Evolutionary conservation across 2,797 vertebrate species (phyloP), one percentile per base, ranked within the genome.

Genomic region (Rhyacichthys aspro): DNA sequence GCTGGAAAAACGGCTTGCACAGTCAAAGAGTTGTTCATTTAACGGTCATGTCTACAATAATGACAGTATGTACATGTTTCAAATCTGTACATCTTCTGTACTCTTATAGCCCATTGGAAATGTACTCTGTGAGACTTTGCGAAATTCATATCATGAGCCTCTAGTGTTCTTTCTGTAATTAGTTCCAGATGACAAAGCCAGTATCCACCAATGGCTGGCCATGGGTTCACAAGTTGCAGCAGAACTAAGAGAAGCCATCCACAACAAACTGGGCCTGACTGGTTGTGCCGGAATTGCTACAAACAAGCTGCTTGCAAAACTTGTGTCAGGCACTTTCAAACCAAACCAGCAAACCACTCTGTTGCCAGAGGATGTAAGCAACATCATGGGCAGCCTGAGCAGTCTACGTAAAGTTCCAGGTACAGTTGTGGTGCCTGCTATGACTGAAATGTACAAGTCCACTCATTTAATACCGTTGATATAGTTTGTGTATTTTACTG

Each of bases 271-370:
- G 71, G 93, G 94, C 14, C 91, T 98, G 61, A 98, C 95, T 0
- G 91, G 93, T 59, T 96, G 94, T 9, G 94, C 95, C 7, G 96
- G 96, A 28, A 79, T 96, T 0, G 93, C 96, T 42, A 81, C 85
- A 1, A 98, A 89, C 71, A 98, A 98, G 67, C 74, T 96, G 0
- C 69, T 97, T 57, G 90, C 96, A 57, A 98, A 98, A 82, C 87
- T 98, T 64, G 94, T 95, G 43, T 94, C 93, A 0, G 94, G 95
- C 3, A 72, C 87, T 39, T 95, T 94, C 70, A 98, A 97, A 81
- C 96, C 96, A 46, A 96, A 97, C 76, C 95, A 98, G 37, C 96
- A 98, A 86, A 97, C 95, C 0, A 81, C 94, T 9, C 89, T 98
- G 43, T 70, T 98, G 38, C 94, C 94, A 0, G 92, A 94, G 53